These are phyloP conservation scores for Pangasius djambal DNA, from an alignment of 2,797 vertebrate genomes.

Conservation along the genomic window DNA sequence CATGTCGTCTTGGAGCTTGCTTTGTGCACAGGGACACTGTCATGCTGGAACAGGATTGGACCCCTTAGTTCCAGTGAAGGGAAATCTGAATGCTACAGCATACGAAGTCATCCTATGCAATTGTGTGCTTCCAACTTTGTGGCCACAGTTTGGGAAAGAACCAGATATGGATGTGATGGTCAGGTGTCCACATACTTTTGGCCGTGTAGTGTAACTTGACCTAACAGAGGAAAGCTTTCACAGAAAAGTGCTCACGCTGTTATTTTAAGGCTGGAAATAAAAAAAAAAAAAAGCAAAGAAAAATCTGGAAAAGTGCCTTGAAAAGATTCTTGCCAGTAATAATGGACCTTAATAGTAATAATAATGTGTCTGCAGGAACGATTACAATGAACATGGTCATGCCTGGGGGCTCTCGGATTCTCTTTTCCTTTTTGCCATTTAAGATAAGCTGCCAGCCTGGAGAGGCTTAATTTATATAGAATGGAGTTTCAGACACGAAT, in stretches of 20 bases:
- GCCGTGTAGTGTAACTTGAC: not conserved
- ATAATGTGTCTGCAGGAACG: not conserved
- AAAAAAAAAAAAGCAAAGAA: no score
- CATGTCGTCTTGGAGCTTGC: not conserved
- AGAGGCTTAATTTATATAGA: not conserved
- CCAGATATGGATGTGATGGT: not conserved
- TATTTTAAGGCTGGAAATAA: not conserved
- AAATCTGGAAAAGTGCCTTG: not conserved
- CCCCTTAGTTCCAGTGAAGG: not conserved
- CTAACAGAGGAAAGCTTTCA: not conserved
- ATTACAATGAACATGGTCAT: not conserved
- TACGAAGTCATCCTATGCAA: not conserved
- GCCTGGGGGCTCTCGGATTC: not conserved
- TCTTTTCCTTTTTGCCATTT: not conserved
- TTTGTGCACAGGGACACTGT: not conserved
- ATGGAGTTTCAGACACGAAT: not conserved
- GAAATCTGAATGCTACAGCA: not conserved
- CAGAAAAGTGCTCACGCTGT: not conserved
- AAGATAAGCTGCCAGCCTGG: not conserved
- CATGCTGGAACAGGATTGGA: not conserved
- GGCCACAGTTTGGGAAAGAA: not conserved
- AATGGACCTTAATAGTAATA: not conserved
- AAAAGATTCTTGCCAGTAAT: not conserved
- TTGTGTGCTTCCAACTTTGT: no score
- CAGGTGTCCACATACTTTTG: not conserved